Evolutionary conservation across 2,888 invertebrate genomes (phyloP), one percentile per base, ranked within the genome.

Genomic region (Trichacis sp.): DNA sequence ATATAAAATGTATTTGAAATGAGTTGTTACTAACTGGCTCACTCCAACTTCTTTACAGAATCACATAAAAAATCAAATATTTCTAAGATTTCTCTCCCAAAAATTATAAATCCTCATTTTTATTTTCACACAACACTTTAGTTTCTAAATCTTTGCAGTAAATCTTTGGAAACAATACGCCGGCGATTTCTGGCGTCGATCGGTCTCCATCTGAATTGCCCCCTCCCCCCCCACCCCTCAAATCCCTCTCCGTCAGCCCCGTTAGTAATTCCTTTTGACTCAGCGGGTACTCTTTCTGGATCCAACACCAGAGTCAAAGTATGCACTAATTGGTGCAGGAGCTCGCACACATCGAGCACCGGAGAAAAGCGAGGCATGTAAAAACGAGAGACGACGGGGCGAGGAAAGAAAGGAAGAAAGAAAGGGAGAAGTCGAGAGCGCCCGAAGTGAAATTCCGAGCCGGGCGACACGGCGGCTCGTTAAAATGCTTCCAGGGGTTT

Each of bases 401-500:
- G 62, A 45, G 60, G 55, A 64, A 9, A 47, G n/a, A n/a, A n/a
- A 63, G 56, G 51, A 50, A 52, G 43, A 46, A 42, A 47, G 14
- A 5, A 8, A 46, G 56, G 52, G 59, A 53, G 55, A 63, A 64
- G 57, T 63, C 59, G 68, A 38, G 66, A 59, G 58, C 57, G 62
- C 71, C 74, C 75, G 68, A 82, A 80, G 81, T 81, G 71, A 82
- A 83, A 83, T 83, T 84, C 83, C 84, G 75, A 76, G 66, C 50
- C 71, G 68, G 72, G 74, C 81, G 81, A 83, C 84, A 82, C 79
- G 77, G 81, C 82, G 81, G 83, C 83, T 84, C 83, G 83, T 84
- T 84, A 84, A 84, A 84, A 83, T 83, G 83, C 81, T 84, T 84
- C 81, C 81, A 82, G 79, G 81, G 78, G 77, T 83, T 84, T 83